Conservation (phyloP, 1,140 invertebrate species). For the Ceratosolen solmsi region DNA sequence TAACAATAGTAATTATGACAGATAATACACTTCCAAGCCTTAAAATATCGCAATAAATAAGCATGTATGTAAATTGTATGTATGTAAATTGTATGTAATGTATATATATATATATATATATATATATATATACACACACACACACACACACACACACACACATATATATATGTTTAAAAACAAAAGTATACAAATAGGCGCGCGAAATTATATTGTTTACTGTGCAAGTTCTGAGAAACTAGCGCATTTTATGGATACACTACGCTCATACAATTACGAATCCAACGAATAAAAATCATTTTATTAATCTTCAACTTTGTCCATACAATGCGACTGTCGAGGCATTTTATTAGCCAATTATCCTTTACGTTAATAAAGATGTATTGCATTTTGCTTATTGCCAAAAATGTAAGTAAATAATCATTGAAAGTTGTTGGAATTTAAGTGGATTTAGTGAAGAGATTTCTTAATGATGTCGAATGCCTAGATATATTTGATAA, state of each 20-base stretch:
- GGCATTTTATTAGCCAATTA: too few relatives aligned
- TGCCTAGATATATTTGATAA: too few relatives aligned
- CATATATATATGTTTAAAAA: conserved; percentile 2
- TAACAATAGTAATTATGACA: conserved; percentile 4
- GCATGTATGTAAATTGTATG: background rate
- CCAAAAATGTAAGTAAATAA: too few relatives aligned
- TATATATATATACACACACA: background rate
- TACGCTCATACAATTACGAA: background rate
- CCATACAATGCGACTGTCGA: too few relatives aligned
- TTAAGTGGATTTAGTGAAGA: too few relatives aligned
- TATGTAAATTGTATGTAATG: background rate
- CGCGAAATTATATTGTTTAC: conserved; percentile 19
- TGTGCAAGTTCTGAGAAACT: conserved; percentile 46
- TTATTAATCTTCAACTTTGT: too few relatives aligned
- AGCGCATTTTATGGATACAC: conserved; percentile 26
- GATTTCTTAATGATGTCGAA: too few relatives aligned
- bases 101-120: background rate
- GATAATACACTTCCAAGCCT: conserved; percentile 19
- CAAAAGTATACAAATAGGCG: conserved; percentile 38
- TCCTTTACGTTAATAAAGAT: too few relatives aligned
- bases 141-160: background rate
- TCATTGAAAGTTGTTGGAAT: too few relatives aligned
- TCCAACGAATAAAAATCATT: conserved; percentile 19
- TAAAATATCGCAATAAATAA: conserved; percentile 4
- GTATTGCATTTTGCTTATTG: too few relatives aligned